Base-by-base conservation (phyloP, 2,888 invertebrate species). In the Chymomyza fuscimana region DNA sequence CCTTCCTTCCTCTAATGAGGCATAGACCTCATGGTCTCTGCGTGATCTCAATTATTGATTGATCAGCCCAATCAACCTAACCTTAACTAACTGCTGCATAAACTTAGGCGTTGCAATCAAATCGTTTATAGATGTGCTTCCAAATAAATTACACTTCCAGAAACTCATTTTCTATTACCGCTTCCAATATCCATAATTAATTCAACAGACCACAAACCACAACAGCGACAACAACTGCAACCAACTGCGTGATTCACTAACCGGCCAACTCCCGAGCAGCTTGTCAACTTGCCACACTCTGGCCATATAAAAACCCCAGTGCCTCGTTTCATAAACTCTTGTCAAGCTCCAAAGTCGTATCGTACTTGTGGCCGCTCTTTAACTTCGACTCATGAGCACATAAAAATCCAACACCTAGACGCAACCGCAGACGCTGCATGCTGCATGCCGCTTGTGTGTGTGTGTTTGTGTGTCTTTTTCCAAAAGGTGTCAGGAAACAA, bases 401-500 rank as follows among this genome's bases (percentile, higher is more conserved):
- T 59, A 40, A 52, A 62, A 50, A 72, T 22, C 32, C 62, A 62
- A 88, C 85, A 85, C 89, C 87, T 88, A 85, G 88, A 81, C 63
- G 62, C 58, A 63, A 59, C 60, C 65, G 25, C 56, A 40, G 61
- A n/a, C 40, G 19, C 61, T 59, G 59, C 16, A 32, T 32, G 32
- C 32, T 32, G 32, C 1, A 5, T 32, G 32, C 32, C 25, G 22
- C 5, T 5, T 25, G 5, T 63, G 15, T 19, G 46, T 46, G 15
- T 29, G 65, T 72, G 80, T 85, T 79, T 86, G 88, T 86, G 88
- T 84, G 86, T 86, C 86, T 88, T 86, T 88, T 90, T 90, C 90
- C 87, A 87, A 89, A 90, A 91, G 91, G 91, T 92, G 91, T 91
- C 92, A 92, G 92, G 90, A 91, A 91, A 91, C 91, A 91, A 91